Base-by-base conservation (phyloP, 2,113 vertebrate genomes). In the Bos indicus region DNA sequence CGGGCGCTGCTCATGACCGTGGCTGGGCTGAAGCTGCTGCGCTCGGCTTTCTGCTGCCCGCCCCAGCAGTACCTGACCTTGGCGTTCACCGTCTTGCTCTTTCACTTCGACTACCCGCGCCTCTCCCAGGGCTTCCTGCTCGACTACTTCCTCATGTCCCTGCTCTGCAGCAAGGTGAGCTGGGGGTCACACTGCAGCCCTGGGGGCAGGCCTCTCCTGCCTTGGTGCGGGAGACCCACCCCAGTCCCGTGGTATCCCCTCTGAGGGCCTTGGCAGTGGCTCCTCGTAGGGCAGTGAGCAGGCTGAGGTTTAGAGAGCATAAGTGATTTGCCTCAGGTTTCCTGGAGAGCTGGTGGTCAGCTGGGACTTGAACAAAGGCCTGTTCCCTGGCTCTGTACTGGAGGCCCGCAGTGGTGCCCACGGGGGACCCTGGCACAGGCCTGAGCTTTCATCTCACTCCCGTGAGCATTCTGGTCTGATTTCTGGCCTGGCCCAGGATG, bases 121-220 rank as follows among this genome's bases (percentile, higher is more conserved):
- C 99, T 99, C 97, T 99, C 99, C 0, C 99, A 99, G 98, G 99
- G 99, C 98, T 99, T 99, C 97, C 98, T 99, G 51, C 99, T 99
- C 0, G 99, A 99, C 99, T 99, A 99, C 98, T 99, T 99, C 98
- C 99, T 99, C 98, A 99, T 99, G 99, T 99, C 99, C 52, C 99
- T 99, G 96, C 98, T 99, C 97, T 99, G 99, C 98, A 99, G 99
- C 99, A 99, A 99, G 99, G 99, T 99, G 59, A 77, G 98, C 17
- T 17, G 5, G 14, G 2, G 56, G 60, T 46, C 2, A 2, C 0
- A 3, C 8, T 11, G 6, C 28, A 54, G 36, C 23, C 36, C 71
- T 74, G 4, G 28, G 57, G 52, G 36, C 21, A 10, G 71, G 11
- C 48, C 25, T 48, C 33, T 15, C 28, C 33, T n/a, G 14, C 82